Evolutionary conservation across 1,140 invertebrate species (phyloP), one percentile per base, ranked within the genome.

Genomic region (Musca domestica): DNA sequence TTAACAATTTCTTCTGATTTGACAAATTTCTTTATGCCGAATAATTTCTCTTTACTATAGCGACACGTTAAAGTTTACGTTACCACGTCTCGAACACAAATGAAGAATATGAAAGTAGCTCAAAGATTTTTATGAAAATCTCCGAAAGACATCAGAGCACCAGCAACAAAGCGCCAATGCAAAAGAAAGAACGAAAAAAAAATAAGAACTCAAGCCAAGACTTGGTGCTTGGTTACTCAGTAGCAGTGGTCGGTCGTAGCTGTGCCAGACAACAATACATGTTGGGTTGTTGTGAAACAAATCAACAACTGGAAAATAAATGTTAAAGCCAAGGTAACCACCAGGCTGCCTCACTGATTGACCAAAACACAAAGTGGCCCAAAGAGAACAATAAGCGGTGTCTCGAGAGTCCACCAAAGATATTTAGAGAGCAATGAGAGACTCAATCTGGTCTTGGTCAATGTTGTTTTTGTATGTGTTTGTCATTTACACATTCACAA

Each of bases 41-140:
- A 61, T 19, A 15, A 12, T 56, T 27, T 56, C 27, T 27, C 4
- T 56, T 56, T 41, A 41, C 34, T 41, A 41, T 41, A 41, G 12
- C 34, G 34, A 41, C 34, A 41, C 34, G 34, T 34, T 2, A 41
- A 12, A 61, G 56, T 61, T 61, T 17, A 61, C 56, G 56, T 61
- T 61, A 61, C 63, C 34, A 64, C 63, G 47, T 48, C 34, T 49
- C 20, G 61, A 72, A 70, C 76, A 73, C 72, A 74, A 77, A 77
- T 77, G 76, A 77, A 76, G 70, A 74, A 68, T 74, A 77, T 73
- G 76, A 77, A 77, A 77, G 76, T 77, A 76, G 73, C 68, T 70
- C 73, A 77, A 77, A 77, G 76, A 77, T 71, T 77, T 77, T 77
- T 77, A 69, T 76, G 75, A 73, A 71, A 34, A 19, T 20, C 17